phyloP scores from a whole-genome alignment of 2,113 vertebrate genomes.

The Sturnus vulgaris region DNA sequence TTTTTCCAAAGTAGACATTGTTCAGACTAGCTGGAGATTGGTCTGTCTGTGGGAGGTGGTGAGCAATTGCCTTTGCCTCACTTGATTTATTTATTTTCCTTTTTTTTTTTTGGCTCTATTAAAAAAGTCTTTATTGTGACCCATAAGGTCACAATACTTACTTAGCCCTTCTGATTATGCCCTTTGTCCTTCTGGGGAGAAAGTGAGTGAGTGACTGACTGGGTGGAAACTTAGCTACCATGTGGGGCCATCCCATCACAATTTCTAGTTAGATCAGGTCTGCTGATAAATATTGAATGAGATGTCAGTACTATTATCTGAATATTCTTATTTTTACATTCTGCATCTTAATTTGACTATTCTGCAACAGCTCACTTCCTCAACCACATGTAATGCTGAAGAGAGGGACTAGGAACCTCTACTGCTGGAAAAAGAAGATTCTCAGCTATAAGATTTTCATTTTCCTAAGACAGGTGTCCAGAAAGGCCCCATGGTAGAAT shows the following conservation, averaged over 20 bases:
- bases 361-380: not conserved
- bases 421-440: not conserved
- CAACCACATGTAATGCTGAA: not conserved
- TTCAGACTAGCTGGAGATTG: not conserved
- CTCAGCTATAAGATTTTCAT: not conserved
- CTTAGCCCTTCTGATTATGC: not conserved
- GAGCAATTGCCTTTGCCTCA: not conserved
- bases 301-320: not conserved
- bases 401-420: not conserved
- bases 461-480: not conserved
- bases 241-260: not conserved
- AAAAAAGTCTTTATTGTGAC: not conserved
- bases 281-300: not conserved
- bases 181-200: not conserved
- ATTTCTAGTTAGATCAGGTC: not conserved
- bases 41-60: not conserved
- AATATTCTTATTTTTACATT: not conserved
- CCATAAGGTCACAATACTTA: fast-evolving
- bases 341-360: not conserved
- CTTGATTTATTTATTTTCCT: not conserved
- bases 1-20: not conserved
- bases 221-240: not conserved
- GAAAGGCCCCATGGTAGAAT: not conserved
- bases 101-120: not conserved
- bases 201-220: not conserved